phyloP scores from a whole-genome alignment of 2,113 vertebrate genomes.

The Prinia subflava region DNA sequence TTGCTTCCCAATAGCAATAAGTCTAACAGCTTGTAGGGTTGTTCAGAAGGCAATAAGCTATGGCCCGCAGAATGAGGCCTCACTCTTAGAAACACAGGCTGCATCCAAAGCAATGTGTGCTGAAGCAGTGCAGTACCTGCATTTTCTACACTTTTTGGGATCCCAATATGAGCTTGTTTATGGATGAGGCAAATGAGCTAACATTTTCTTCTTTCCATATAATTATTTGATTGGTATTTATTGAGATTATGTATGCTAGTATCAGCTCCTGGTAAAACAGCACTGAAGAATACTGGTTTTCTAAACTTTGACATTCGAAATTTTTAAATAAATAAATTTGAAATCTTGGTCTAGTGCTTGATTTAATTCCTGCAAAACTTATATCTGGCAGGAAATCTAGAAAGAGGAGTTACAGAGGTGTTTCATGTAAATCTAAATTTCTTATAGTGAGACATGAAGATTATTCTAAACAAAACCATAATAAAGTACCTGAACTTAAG shows the following conservation, averaged over 20 bases:
- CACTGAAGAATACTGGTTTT: not conserved
- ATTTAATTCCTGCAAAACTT: not conserved
- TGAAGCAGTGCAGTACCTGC: not conserved
- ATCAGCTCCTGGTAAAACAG: not conserved
- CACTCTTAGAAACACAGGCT: not conserved
- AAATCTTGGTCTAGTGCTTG: not conserved
- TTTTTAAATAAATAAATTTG: not conserved
- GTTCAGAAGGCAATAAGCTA: not conserved
- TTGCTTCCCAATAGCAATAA: not conserved
- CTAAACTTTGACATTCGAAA: not conserved
- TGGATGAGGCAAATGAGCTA: not conserved
- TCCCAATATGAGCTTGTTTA: not conserved
- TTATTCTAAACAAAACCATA: not conserved
- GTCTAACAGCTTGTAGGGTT: not conserved
- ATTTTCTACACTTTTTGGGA: not conserved
- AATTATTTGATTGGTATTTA: not conserved
- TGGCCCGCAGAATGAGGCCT: not conserved
- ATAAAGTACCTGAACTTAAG: not conserved
- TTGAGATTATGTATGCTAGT: not conserved
- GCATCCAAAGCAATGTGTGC: not conserved
- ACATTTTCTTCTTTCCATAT: not conserved
- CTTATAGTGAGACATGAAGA: not conserved
- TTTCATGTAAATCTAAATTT: not conserved
- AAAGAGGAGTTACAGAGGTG: not conserved
- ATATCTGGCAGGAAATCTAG: not conserved